Evolutionary conservation across 2,113 vertebrate species (phyloP).

Genomic region (Scopus umbretta): DNA sequence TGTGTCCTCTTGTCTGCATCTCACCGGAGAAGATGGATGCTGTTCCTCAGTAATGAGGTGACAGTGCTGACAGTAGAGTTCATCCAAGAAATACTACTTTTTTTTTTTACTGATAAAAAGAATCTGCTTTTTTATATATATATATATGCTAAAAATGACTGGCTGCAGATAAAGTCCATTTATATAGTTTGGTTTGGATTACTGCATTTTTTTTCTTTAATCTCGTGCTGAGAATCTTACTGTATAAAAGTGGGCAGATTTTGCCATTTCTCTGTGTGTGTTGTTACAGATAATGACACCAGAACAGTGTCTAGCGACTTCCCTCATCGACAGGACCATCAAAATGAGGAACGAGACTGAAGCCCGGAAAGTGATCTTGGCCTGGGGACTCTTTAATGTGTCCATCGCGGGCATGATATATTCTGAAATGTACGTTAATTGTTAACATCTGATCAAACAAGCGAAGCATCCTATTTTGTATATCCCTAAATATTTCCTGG

Average conservation of each 20-base stretch:
- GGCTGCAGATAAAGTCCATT: background rate
- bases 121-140: too few species aligned
- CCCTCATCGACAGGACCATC: conserved; percentile 87
- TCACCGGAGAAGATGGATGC: rapidly evolving
- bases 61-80: background rate
- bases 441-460: background rate
- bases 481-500: background rate
- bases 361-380: conserved; percentile 85
- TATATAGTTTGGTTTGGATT: background rate
- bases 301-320: conserved; percentile 63
- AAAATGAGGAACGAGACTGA: conserved; percentile 88
- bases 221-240: background rate
- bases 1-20: background rate
- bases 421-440: conserved; percentile 85
- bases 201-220: background rate
- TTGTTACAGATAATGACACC: conserved; percentile 55
- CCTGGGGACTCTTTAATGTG: conserved; percentile 91
- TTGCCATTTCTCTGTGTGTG: background rate
- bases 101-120: background rate
- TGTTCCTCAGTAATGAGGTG: background rate
- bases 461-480: background rate
- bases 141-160: rapidly evolving
- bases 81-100: background rate
- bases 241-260: background rate
- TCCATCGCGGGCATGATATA: conserved; percentile 94